These are phyloP conservation scores for Deroplatys truncata DNA, from an alignment of 2,888 invertebrate species.

Conservation along the genomic window DNA sequence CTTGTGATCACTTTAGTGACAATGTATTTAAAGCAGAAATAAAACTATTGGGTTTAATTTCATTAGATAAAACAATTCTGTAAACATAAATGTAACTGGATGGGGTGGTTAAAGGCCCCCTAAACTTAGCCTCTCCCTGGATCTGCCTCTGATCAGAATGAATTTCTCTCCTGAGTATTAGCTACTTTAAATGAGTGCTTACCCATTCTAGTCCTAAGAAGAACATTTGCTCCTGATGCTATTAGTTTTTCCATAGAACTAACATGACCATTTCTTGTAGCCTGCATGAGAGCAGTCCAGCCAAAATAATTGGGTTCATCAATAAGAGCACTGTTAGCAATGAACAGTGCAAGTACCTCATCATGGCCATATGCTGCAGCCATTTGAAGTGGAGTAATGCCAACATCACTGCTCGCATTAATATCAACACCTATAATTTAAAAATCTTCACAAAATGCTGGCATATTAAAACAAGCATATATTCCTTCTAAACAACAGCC, in stretches of 20 bases:
- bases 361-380: neutral
- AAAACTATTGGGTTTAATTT: no score
- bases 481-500: no score
- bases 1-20: no score
- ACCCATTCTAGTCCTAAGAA: neutral
- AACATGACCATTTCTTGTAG: neutral
- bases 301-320: neutral
- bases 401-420: neutral
- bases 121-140: no score
- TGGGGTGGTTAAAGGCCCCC: no score
- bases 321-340: neutral
- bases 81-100: no score
- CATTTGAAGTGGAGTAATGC: neutral
- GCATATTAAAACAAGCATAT: no score
- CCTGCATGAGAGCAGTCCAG: neutral
- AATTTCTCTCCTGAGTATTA: neutral
- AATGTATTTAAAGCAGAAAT: no score
- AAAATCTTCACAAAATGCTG: neutral
- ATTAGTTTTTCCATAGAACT: neutral
- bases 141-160: no score
- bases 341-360: neutral
- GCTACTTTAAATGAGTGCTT: neutral
- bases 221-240: neutral
- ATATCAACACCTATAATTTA: neutral
- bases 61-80: no score